phyloP scores from a whole-genome alignment of 2,797 vertebrate genomes.

The Pseudochirops corinnae region DNA sequence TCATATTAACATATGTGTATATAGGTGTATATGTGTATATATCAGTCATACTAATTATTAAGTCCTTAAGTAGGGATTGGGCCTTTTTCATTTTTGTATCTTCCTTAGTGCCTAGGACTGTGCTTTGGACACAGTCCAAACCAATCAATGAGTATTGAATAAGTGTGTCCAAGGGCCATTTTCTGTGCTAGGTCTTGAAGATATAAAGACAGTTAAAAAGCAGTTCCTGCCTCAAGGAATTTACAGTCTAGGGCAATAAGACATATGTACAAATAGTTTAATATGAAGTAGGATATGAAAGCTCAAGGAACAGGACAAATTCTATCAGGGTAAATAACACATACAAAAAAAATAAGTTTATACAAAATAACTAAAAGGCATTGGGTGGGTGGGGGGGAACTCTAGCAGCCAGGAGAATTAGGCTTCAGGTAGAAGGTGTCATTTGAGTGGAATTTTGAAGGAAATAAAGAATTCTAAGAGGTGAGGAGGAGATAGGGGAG shows the following conservation, averaged over 20 bases:
- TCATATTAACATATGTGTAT: too few species aligned
- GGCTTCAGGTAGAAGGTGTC: neutral
- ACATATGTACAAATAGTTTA: neutral
- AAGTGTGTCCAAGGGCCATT: neutral
- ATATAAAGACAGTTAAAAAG: neutral
- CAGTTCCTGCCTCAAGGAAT: neutral
- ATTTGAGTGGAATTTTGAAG: neutral
- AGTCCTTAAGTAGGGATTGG: neutral
- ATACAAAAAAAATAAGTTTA: neutral
- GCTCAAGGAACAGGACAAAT: neutral
- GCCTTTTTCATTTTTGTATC: neutral
- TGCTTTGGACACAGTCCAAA: neutral
- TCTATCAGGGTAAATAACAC: neutral
- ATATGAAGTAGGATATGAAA: neutral
- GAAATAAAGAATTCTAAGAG: neutral
- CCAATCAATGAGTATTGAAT: neutral
- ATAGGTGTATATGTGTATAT: too few species aligned
- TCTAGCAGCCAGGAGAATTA: neutral
- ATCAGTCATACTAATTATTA: neutral
- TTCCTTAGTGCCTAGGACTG: neutral
- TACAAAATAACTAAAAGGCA: neutral
- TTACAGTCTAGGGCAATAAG: neutral
- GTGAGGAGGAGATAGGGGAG: neutral
- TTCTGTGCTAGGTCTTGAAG: neutral
- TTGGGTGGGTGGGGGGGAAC: neutral